Evolutionary conservation across 2,888 invertebrate species (phyloP), one percentile per base, ranked within the genome.

Genomic region (Archaeoteleia sp.): DNA sequence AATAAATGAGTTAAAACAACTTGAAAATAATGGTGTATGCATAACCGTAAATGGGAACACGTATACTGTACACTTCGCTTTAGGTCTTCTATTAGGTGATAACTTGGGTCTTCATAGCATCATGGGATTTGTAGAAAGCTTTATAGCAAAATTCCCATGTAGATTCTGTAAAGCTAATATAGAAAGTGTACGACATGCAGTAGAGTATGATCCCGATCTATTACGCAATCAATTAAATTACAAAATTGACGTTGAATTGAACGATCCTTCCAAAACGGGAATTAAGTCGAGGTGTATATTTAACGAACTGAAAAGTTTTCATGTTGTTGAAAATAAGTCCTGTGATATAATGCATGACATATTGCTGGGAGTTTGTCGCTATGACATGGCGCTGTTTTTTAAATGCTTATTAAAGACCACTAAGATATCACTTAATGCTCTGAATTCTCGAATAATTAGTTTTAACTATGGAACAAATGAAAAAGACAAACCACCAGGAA

Each of bases 101-200:
- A 65, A 57, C 27, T 45, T 70, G 29, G 69, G 68, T 0, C 25
- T 72, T 5, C 62, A 71, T 42, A 30, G 45, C 12, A 29, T 65
- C 23, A 34, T 53, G 7, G 65, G 62, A 9, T 43, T 65, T 29
- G 25, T 46, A 10, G 40, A 66, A 45, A 32, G 62, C 29, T 71
- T 68, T 32, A 25, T 13, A 8, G 49, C 57, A 1, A 66, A 62
- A 23, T 62, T 15, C 23, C 66, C 53, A 2, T 71, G 71, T 45
- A 34, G 62, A 51, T 43, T 55, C 10, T 65, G 62, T 37, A 62
- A 54, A 37, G 12, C 30, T 8, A 12, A 43, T 14, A 45, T 8
- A 25, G 10, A 34, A 13, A 20, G 27, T 9, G 17, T 63, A 14
- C 45, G 25, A 27, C 6, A 25, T 3, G 43, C 29, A 8, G 12